Percentiles rank a stretch among this genome's conserved stretches.
Conservation (phyloP, 2,888 invertebrate species). For the Athripsodes cinereus region DNA sequence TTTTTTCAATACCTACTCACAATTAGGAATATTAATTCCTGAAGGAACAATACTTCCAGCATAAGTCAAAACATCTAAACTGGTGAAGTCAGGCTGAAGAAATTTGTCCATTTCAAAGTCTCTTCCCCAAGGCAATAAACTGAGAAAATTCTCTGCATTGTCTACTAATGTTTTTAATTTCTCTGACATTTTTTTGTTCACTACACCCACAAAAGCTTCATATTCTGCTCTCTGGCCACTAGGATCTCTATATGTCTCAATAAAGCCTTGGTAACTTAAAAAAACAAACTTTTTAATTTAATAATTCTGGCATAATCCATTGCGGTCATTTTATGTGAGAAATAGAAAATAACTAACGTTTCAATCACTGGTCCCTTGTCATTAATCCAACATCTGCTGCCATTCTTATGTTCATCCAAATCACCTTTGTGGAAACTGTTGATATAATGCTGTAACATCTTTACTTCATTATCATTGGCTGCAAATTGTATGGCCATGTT, state of each 20-base stretch:
- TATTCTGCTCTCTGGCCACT: conserved; percentile 91
- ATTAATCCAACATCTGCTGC: conserved; percentile 89
- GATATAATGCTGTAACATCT: conserved; percentile 82
- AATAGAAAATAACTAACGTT: conserved; percentile 53
- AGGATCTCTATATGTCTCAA: conserved; percentile 91
- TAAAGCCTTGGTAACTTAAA: conserved; percentile 78
- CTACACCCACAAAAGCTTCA: conserved; percentile 94
- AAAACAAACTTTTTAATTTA: not conserved
- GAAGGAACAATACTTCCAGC: conserved; percentile 90
- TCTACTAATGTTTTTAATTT: conserved; percentile 79
- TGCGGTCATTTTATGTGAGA: too few species aligned
- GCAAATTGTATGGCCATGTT: conserved; percentile 64
- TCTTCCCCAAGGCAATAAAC: conserved; percentile 77
- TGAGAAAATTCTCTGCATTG: conserved; percentile 74
- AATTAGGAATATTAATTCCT: conserved; percentile 97
- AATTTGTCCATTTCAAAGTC: conserved; percentile 86
- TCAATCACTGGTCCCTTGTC: conserved; percentile 92
- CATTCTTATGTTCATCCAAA: conserved; percentile 83
- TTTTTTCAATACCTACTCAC: conserved; percentile 57
- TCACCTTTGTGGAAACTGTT: conserved; percentile 79
- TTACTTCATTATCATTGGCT: conserved; percentile 66
- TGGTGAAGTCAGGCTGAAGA: conserved; percentile 93
- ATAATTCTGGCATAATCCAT: too few species aligned
- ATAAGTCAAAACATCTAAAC: conserved; percentile 88
- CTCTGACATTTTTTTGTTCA: conserved; percentile 88